Conservation (phyloP, 2,113 vertebrate species). For the Carassius carassius region DNA sequence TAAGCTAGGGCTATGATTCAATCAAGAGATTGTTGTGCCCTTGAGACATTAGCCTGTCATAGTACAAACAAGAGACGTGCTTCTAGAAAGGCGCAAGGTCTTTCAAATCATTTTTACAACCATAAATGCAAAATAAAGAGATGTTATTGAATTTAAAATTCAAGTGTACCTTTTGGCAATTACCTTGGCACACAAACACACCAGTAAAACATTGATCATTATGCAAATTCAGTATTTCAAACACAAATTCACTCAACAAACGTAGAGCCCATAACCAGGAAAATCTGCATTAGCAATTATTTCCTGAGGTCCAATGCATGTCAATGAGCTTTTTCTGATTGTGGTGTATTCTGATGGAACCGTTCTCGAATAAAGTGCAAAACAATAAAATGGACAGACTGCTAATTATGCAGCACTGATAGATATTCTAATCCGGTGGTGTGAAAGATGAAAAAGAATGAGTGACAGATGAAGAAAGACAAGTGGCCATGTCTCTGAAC, state of each 20-base stretch:
- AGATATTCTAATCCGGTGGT: conserved; percentile 52
- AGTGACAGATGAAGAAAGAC: neutral
- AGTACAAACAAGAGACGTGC: neutral
- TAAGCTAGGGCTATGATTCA: conserved; percentile 26
- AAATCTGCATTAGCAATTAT: conserved; percentile 17
- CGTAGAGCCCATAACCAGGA: neutral
- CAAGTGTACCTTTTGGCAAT: conserved; percentile 10
- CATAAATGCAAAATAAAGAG: conserved; percentile 8
- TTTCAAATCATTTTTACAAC: no score
- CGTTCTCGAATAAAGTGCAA: conserved; percentile 48
- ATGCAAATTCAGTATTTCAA: conserved; percentile 21
- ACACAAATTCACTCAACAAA: conserved; percentile 26
- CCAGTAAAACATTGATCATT: conserved; percentile 28
- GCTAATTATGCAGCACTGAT: conserved; percentile 62
- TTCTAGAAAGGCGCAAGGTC: no score
- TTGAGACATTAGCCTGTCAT: conserved; percentile 16
- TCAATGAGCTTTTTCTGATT: neutral
- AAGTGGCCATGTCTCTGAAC: neutral
- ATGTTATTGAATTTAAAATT: neutral
- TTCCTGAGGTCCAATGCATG: conserved; percentile 50
- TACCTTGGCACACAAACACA: neutral
- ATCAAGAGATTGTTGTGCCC: conserved; percentile 34
- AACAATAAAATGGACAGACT: conserved; percentile 59
- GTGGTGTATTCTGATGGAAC: conserved; percentile 4
- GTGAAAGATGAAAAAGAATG: conserved; percentile 39